Conservation (phyloP, 2,797 vertebrate genomes). For the Valencia hispanica region DNA sequence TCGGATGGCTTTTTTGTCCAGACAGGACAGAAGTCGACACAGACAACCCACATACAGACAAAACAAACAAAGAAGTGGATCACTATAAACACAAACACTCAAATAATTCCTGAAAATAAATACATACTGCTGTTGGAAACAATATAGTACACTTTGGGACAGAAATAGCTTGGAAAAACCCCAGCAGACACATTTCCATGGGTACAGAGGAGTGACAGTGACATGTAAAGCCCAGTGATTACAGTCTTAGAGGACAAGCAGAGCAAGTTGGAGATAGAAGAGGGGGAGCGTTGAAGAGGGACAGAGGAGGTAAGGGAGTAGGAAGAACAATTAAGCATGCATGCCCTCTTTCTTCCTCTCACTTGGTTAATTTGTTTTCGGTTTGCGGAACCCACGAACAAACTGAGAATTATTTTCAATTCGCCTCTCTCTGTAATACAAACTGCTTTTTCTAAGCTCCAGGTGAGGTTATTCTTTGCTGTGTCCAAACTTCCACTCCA, state of each 20-base stretch:
- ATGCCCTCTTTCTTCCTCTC: slow-evolving; percentile 13
- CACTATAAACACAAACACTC: slow-evolving; percentile 3
- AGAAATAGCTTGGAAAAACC: slow-evolving; percentile 31
- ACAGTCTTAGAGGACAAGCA: slow-evolving; percentile 68
- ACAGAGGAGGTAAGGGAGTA: slow-evolving; percentile 30
- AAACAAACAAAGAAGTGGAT: neutral
- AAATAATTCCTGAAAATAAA: slow-evolving; percentile 11
- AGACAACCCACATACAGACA: slow-evolving; percentile 13
- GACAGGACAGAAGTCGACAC: neutral
- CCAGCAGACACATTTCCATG: slow-evolving; percentile 31
- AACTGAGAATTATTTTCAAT: neutral
- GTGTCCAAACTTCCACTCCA: neutral
- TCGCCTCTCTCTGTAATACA: neutral
- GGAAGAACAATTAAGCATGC: slow-evolving; percentile 32
- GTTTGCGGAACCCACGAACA: neutral
- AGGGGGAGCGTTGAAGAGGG: slow-evolving; percentile 45
- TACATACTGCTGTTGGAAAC: slow-evolving; percentile 4
- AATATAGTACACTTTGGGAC: slow-evolving; percentile 12
- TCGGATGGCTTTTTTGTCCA: neutral
- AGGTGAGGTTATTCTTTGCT: neutral
- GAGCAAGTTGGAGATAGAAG: slow-evolving; percentile 58
- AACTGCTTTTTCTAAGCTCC: slow-evolving; percentile 2
- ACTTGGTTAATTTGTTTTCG: neutral
- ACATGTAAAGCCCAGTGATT: slow-evolving; percentile 69
- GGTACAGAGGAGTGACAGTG: slow-evolving; percentile 65